phyloP scores from a whole-genome alignment of 2,113 vertebrate species.

The Colaptes auratus region DNA sequence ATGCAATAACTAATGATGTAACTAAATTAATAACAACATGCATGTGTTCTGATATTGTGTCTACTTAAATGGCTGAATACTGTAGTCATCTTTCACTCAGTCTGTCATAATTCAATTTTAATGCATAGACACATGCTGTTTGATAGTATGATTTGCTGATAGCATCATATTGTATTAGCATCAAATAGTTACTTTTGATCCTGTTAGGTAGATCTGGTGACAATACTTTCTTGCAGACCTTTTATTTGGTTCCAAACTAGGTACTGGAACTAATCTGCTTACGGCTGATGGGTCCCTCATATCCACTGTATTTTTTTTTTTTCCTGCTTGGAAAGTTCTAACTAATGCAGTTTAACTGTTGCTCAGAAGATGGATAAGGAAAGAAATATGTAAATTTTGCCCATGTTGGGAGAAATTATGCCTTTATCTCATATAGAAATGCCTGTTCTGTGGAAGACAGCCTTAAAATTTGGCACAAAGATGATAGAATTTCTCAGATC shows the following conservation, averaged over 20 bases:
- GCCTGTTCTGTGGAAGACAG: neutral
- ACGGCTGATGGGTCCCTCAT: neutral
- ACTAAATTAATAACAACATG: neutral
- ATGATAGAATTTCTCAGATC: neutral
- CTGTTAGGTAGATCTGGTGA: neutral
- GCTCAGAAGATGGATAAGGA: neutral
- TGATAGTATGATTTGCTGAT: neutral
- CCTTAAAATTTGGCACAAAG: neutral
- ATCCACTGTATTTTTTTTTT: neutral
- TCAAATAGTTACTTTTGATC: neutral
- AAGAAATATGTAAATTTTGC: neutral
- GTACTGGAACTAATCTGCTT: neutral
- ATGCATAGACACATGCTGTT: neutral
- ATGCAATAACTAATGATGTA: neutral
- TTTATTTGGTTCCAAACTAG: neutral
- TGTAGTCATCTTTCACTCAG: neutral
- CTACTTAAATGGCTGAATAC: slow-evolving; percentile 11
- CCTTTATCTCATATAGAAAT: neutral
- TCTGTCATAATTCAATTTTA: neutral
- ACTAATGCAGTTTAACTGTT: neutral
- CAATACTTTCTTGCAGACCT: neutral
- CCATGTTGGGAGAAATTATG: neutral
- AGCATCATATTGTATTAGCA: neutral
- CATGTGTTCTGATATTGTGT: neutral
- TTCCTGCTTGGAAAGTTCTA: neutral